phyloP scores from a whole-genome alignment of 2,113 vertebrate genomes.

The Oenanthe oenanthe region DNA sequence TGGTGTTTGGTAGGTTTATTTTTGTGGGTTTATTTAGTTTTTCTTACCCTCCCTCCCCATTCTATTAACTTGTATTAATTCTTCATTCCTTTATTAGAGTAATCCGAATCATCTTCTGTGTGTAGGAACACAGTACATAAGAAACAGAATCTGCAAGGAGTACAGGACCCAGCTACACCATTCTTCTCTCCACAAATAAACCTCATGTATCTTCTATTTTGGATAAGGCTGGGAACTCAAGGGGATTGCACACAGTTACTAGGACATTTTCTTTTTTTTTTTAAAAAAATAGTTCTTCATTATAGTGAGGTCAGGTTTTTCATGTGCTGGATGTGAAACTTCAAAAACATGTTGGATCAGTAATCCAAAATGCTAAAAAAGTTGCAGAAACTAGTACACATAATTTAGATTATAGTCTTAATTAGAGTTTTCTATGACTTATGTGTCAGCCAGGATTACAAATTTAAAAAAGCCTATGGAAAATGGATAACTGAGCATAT shows the following conservation, averaged over 20 bases:
- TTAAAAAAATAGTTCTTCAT: not conserved
- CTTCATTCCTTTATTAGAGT: not conserved
- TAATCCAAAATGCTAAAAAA: not conserved
- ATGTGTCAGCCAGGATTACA: not conserved
- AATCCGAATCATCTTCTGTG: not conserved
- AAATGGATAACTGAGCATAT: not conserved
- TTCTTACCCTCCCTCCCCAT: rapidly evolving
- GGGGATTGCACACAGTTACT: not conserved
- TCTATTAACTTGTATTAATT: not conserved
- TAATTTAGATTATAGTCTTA: not conserved
- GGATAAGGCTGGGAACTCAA: not conserved
- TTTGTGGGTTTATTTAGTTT: rapidly evolving
- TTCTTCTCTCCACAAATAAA: not conserved
- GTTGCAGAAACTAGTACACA: not conserved
- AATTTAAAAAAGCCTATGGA: not conserved
- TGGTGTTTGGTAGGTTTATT: not conserved
- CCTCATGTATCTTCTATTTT: not conserved
- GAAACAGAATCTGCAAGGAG: not conserved
- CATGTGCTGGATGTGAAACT: rapidly evolving
- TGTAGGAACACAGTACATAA: rapidly evolving
- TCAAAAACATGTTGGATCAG: not conserved
- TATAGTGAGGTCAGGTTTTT: not conserved
- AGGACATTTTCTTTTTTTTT: not conserved
- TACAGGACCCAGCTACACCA: not conserved
- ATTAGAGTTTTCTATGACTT: not conserved